phyloP scores from a whole-genome alignment of 2,113 vertebrate species.

The Chamaetylas fuelleborni region DNA sequence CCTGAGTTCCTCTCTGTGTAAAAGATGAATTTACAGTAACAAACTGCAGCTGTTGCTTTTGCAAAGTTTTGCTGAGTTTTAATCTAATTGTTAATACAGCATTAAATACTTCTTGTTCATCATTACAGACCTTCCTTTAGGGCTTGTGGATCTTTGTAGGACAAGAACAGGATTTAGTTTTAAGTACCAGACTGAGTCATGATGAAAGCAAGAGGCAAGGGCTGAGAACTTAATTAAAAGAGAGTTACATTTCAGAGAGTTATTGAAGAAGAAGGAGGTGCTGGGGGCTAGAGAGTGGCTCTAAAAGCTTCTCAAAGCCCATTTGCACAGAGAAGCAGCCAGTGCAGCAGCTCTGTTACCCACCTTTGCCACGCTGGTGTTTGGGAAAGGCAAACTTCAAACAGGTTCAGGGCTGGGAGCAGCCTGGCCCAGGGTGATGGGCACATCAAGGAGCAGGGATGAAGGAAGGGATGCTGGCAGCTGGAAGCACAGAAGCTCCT shows the following conservation, averaged over 20 bases:
- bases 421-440: neutral
- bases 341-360: neutral
- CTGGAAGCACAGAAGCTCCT: neutral
- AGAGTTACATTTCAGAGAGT: slow-evolving; percentile 36
- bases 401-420: neutral
- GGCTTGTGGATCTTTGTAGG: slow-evolving; percentile 9
- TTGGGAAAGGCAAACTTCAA: neutral
- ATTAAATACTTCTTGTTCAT: slow-evolving; percentile 7
- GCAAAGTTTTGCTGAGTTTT: slow-evolving; percentile 34
- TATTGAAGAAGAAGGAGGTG: slow-evolving; percentile 49
- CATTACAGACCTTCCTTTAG: slow-evolving; percentile 19
- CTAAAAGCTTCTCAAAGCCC: slow-evolving; percentile 27
- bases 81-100: slow-evolving; percentile 14
- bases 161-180: slow-evolving; percentile 33
- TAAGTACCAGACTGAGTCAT: neutral
- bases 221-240: slow-evolving; percentile 62
- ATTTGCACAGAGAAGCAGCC: neutral
- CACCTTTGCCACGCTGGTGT: neutral
- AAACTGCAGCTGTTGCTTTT: neutral
- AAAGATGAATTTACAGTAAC: neutral
- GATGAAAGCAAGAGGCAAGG: slow-evolving; percentile 47
- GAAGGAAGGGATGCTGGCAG: neutral
- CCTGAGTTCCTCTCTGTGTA: neutral
- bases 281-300: slow-evolving; percentile 15
- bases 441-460: neutral